Base-by-base conservation (phyloP, 30 jellyfish, hydroid and myxozoan species). In the Pseudorhiza aurosa region DNA sequence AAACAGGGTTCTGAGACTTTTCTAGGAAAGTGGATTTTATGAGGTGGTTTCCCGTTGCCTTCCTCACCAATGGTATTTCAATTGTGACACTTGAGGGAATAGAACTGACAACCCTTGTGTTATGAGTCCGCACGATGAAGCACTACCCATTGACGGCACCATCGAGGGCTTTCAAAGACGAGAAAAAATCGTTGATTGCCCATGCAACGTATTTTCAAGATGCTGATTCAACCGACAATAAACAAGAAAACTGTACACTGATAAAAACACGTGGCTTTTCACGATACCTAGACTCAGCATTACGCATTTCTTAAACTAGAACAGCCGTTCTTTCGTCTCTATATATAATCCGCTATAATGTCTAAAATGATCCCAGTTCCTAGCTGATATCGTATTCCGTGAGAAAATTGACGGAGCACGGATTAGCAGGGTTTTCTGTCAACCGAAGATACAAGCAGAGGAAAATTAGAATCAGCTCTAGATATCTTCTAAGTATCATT, bases 311-410 rank as follows among this genome's bases (percentile, higher is more conserved):
- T 18, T 15, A 21, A 18, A 53, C 9, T 2, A 14, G 19, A 2
- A 5, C 67, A 53, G 37, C 24, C 67, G 24, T 15, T n/a, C 14
- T 2, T n/a, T 47, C 62, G 62, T 17, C 62, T 47, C 5, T 12
- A 2, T 36, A 2, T 53, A 53, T 7, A 33, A 18, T 10, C 5
- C 5, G 67, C 67, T 2, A 21, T 12, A n/a, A n/a, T 18, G 67
- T 2, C 67, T 36, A 53, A 14, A 53, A 18, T 53, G 67, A 53
- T 53, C 67, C 36, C 19, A 15, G 24, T 18, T 53, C 37, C 67
- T 36, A 53, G 67, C 30, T 53, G 67, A 33, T n/a, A 8, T 53
- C 67, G 67, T 18, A 53, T 53, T 17, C 24, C 67, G 67, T 53
- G 67, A 53, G 67, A 53, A 53, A 53, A 53, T 53, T 53, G 67